phyloP scores from a whole-genome alignment of 1,140 invertebrate genomes.

The Theocolax elegans region DNA sequence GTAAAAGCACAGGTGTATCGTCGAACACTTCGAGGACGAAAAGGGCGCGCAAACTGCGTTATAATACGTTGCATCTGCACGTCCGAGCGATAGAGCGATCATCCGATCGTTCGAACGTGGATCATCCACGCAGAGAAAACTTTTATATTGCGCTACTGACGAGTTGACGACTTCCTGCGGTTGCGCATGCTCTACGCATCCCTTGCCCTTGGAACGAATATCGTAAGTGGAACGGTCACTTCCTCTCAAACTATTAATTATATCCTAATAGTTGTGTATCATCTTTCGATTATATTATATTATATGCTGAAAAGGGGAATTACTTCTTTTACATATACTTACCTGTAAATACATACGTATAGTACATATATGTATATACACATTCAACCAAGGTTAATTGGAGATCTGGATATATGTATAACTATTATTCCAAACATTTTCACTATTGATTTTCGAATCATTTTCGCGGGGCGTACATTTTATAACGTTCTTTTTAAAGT shows the following conservation, averaged over 20 bases:
- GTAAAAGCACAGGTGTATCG: constrained; percentile 4
- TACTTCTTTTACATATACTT: too few relatives aligned
- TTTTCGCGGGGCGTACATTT: too few relatives aligned
- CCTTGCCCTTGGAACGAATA: not conserved
- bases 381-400: too few relatives aligned
- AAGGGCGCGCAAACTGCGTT: not conserved
- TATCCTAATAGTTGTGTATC: not conserved
- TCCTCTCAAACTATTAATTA: constrained; percentile 31
- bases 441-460: too few relatives aligned
- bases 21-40: not conserved
- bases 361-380: too few relatives aligned
- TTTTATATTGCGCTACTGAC: too few relatives aligned
- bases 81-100: constrained; percentile 9
- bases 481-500: too few relatives aligned
- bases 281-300: not conserved
- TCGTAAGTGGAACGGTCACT: constrained; percentile 25
- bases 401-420: too few relatives aligned
- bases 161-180: constrained; percentile 15
- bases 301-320: not conserved
- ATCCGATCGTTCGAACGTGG: not conserved
- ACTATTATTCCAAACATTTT: too few relatives aligned
- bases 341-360: too few relatives aligned
- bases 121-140: not conserved
- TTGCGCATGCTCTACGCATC: too few relatives aligned
- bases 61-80: not conserved